A percentile compares a stretch with the other conserved stretches of the same genome.
These are phyloP conservation scores for Autographa gamma DNA, from an alignment of 2,888 invertebrate genomes.

Conservation along the genomic window DNA sequence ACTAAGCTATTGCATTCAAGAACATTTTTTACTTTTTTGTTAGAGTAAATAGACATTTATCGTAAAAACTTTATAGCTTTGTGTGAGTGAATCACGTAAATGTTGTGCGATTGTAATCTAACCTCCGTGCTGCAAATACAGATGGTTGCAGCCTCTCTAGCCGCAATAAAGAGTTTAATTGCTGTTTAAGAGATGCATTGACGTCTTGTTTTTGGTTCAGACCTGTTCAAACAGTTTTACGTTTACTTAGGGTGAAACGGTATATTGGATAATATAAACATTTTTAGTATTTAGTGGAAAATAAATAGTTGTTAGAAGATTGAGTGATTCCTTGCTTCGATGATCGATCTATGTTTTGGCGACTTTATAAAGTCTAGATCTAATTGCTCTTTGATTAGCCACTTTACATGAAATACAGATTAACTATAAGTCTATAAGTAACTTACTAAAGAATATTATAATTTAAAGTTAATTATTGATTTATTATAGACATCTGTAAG, in stretches of 20 bases:
- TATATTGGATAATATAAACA: neutral
- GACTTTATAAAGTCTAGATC: too few relatives aligned
- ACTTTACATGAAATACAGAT: too few relatives aligned
- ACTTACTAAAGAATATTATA: too few relatives aligned
- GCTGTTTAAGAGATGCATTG: constrained; percentile 4
- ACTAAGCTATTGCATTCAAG: too few relatives aligned
- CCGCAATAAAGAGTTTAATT: neutral
- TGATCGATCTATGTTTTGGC: too few relatives aligned
- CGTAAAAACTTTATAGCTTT: neutral
- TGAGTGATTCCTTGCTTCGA: too few relatives aligned
- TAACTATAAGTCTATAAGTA: too few relatives aligned
- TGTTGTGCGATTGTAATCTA: neutral
- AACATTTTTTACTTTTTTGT: neutral
- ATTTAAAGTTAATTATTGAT: too few relatives aligned
- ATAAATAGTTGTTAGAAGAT: neutral
- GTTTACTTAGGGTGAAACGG: neutral
- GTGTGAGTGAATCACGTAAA: neutral
- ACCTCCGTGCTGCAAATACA: neutral
- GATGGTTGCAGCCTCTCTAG: neutral
- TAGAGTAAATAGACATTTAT: neutral
- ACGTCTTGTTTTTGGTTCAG: neutral
- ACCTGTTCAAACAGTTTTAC: neutral
- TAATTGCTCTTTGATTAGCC: too few relatives aligned
- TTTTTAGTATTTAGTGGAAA: neutral
- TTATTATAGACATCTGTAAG: too few relatives aligned